Base-by-base conservation (phyloP, 2,888 invertebrate species). In the Salticus scenicus region DNA sequence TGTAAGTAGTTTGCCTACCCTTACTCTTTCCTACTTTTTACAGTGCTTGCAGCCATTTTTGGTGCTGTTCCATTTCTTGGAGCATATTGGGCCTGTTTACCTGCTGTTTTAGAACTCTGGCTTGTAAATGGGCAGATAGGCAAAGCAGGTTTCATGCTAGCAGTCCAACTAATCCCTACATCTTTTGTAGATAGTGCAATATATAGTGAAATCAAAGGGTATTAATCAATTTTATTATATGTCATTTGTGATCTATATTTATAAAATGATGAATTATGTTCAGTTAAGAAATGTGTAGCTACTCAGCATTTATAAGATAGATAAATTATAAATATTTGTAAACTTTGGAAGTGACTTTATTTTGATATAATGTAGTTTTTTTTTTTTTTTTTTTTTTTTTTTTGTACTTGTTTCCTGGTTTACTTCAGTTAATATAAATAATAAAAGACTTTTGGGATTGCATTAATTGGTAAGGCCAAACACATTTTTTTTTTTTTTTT, bases 191-290 rank as follows among this genome's bases (percentile, higher is more conserved):
- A 99, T 90, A 96, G 97, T 0, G 96, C 97, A 27, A 98, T 99
- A 89, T 98, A 99, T 91, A 96, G 96, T 72, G 99, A 99, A 92
- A 98, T 99, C 89, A 97, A 98, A 92, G 98, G 98, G 97, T 97
- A 91, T n/a, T n/a, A n/a, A n/a, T n/a, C n/a, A n/a, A n/a, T n/a
- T n/a, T n/a, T n/a, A n/a, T n/a, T 75, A 1, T 42, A 63, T 17
- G 12, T 37, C 14, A 66, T 66, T 27, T 30, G 51, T 20, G n/a
- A n/a, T n/a, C n/a, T n/a, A n/a, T n/a, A n/a, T n/a, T n/a, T n/a
- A n/a, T n/a, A 42, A 1, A 42, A 42, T 42, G 17, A 14, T 42
- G 17, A 42, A 42, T 14, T 42, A 17, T 42, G 12, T 42, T 42
- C 17, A 1, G 42, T 42, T 0, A 42, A 14, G 0, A 0, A 42